Evolutionary conservation across 2,113 vertebrate species (phyloP).

Genomic region (Sigmodon hispidus): DNA sequence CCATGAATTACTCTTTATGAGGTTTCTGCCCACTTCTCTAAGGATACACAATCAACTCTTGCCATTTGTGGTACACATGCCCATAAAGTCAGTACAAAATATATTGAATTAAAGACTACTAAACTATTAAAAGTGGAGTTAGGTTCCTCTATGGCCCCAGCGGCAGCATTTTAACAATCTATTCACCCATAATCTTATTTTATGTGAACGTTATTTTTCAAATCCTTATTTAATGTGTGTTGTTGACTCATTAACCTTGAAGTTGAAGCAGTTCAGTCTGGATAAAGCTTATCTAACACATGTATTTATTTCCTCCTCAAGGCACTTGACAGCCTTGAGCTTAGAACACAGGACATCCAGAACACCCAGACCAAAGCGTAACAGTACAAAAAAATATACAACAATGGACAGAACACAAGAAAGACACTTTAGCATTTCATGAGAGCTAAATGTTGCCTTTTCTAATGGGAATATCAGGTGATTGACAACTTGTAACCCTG

Average conservation of each 20-base stretch:
- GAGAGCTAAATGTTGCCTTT: background rate
- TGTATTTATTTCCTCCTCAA: background rate
- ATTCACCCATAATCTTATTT: background rate
- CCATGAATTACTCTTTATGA: fast-evolving
- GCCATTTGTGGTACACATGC: fast-evolving
- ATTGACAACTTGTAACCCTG: background rate
- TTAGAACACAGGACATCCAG: background rate
- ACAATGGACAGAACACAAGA: background rate
- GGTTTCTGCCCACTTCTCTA: background rate
- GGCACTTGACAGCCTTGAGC: too few species aligned
- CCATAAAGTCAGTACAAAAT: background rate
- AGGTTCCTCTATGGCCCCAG: fast-evolving
- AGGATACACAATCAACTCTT: too few species aligned
- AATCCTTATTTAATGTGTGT: background rate
- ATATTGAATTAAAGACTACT: background rate
- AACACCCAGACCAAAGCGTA: background rate
- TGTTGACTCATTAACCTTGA: background rate
- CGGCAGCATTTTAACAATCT: background rate
- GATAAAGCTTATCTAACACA: background rate
- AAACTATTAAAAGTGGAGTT: background rate
- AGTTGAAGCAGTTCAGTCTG: background rate
- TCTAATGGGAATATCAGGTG: background rate
- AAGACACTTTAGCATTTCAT: background rate
- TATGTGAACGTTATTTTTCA: background rate
- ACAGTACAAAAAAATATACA: background rate